A percentile compares a stretch with the other conserved stretches of the same genome.
phyloP scores from a whole-genome alignment of 2,888 invertebrate genomes.

The Furcula furcula region DNA sequence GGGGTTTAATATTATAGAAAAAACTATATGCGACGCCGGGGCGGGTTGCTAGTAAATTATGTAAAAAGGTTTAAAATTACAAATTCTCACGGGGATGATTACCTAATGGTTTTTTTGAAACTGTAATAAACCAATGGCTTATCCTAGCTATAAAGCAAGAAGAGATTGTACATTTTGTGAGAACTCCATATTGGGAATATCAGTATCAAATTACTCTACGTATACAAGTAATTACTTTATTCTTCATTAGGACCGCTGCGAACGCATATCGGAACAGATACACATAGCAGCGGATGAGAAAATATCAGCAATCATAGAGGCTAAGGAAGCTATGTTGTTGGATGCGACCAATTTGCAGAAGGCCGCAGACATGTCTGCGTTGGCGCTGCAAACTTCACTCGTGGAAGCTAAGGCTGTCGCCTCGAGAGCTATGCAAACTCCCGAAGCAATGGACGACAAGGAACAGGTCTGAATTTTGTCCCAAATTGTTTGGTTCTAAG shows the following conservation, averaged over 20 bases:
- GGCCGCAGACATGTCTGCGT: constrained; percentile 64
- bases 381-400: constrained; percentile 70
- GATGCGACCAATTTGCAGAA: constrained; percentile 67
- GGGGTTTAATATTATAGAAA: too few relatives aligned
- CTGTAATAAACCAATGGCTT: too few relatives aligned
- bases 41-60: too few relatives aligned
- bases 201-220: too few relatives aligned
- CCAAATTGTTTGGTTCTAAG: too few relatives aligned
- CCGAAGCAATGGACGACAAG: constrained; percentile 53
- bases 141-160: too few relatives aligned
- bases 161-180: too few relatives aligned
- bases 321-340: constrained; percentile 62
- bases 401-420: constrained; percentile 68
- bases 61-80: too few relatives aligned
- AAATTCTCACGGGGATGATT: too few relatives aligned
- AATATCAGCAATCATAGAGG: constrained; percentile 69
- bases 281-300: constrained; percentile 74
- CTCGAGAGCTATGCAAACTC: constrained; percentile 48
- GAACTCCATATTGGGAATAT: too few relatives aligned
- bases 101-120: too few relatives aligned
- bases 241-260: constrained; percentile 69
- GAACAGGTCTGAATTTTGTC: constrained; percentile 71
- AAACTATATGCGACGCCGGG: too few relatives aligned
- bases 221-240: neutral
- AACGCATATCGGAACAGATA: constrained; percentile 77